Base-by-base conservation (phyloP, 2,113 vertebrate species). In the Melanotaenia duboulayi region DNA sequence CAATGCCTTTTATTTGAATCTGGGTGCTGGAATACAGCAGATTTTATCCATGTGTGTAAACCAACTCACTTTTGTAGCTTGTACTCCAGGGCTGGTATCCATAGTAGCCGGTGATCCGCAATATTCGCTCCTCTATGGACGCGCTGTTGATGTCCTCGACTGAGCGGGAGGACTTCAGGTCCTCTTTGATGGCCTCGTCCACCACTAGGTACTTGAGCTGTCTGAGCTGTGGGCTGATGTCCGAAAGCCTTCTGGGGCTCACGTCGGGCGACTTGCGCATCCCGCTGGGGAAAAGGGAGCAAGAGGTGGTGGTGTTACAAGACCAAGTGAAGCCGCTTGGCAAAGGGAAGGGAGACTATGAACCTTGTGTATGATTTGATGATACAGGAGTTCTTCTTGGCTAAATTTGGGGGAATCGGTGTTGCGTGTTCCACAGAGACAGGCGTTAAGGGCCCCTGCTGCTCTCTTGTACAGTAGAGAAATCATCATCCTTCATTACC, bases 151-250 rank as follows among this genome's bases (percentile, higher is more conserved):
- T 96, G 87, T 97, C 96, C 82, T 97, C 96, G 66, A 98, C 94
- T 0, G 96, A 98, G 79, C 96, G 95, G 40, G 97, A 98, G 86
- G 95, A 96, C 93, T 97, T 97, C 89, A 97, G 80, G 54, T 98
- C 97, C 90, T 98, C 97, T 62, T 97, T 97, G 74, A 97, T 97
- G 35, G 95, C 95, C 77, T 99, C 97, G 76, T 98, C 97, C 87
- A 97, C 96, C 68, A 96, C 97, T 87, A 99, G 92, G 85, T 95
- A 97, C 84, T 97, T 98, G 58, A 99, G 95, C 91, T 99, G 97
- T 82, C 96, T 93, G 80, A 99, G 96, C 91, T 98, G 96, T 86
- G 97, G 94, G 94, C 97, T 96, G 92, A 99, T 98, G 91, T 99
- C 97, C 42, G 97, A 98, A 90, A 98, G 95, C 91, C 97, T 94